Evolutionary conservation across 1,140 invertebrate genomes (phyloP).

Genomic region (Aphaenogaster ashmeadi): DNA sequence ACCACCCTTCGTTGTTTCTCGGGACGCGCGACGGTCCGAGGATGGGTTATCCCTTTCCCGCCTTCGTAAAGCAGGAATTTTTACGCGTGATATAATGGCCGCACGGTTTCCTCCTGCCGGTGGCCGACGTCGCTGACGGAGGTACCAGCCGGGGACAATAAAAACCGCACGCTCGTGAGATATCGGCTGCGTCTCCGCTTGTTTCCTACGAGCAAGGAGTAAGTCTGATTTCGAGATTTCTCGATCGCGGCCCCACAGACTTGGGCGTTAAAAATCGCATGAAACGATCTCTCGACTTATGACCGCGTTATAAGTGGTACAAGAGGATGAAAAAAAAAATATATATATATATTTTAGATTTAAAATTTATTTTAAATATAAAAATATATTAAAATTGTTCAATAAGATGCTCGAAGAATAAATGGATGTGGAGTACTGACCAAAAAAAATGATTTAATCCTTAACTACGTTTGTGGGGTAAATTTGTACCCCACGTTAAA

Average conservation of each 20-base stretch:
- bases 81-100: constrained; percentile 54
- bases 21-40: constrained; percentile 17
- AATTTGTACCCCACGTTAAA: no score
- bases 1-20: constrained; percentile 50
- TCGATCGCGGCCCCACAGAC: neutral
- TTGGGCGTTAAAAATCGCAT: neutral
- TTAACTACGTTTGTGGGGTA: no score
- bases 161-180: constrained; percentile 45
- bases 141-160: constrained; percentile 37
- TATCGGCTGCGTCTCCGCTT: constrained; percentile 26
- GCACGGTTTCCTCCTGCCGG: neutral
- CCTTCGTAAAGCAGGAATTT: constrained; percentile 35
- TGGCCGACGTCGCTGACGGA: neutral
- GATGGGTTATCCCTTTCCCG: constrained; percentile 37
- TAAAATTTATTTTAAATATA: neutral
- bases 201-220: neutral
- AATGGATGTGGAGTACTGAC: neutral
- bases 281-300: neutral
- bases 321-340: neutral
- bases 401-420: neutral
- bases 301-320: neutral
- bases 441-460: no score
- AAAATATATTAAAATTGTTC: neutral
- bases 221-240: constrained; percentile 6
- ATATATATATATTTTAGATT: neutral